phyloP scores from a whole-genome alignment of 1,140 invertebrate genomes.

The Psilanteris sp. region DNA sequence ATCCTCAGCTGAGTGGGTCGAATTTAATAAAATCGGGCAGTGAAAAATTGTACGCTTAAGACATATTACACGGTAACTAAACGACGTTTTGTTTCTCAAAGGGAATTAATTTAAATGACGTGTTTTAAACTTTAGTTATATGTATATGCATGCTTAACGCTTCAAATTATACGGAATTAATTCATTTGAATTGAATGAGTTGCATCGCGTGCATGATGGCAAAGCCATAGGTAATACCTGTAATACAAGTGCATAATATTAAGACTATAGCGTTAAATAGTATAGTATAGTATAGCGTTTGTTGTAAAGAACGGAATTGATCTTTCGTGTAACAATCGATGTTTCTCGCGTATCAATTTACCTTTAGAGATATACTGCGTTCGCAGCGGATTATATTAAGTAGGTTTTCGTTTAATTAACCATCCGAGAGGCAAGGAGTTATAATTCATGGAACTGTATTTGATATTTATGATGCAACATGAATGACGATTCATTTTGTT shows the following conservation, averaged over 20 bases:
- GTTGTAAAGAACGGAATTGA: conserved; percentile 62
- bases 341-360: conserved; percentile 32
- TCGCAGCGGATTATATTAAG: conserved; percentile 26
- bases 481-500: conserved; percentile 3
- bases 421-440: background rate
- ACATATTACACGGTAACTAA: too few species aligned
- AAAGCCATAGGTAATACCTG: conserved; percentile 55
- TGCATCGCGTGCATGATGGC: conserved; percentile 52
- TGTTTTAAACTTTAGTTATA: conserved; percentile 26
- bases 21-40: too few species aligned
- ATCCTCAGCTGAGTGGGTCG: too few species aligned
- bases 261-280: conserved; percentile 52
- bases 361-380: conserved; percentile 4
- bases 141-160: background rate
- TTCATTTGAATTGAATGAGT: conserved; percentile 54
- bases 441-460: background rate
- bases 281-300: too few species aligned
- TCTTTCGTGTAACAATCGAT: conserved; percentile 58
- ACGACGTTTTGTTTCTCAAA: conserved; percentile 18
- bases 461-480: conserved; percentile 3
- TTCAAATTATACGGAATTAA: conserved; percentile 60
- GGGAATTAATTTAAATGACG: conserved; percentile 21
- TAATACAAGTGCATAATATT: conserved; percentile 45
- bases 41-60: too few species aligned
- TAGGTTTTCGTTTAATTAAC: background rate